Conservation (phyloP, 2,888 invertebrate genomes). For the Cataglyphis cursor region DNA sequence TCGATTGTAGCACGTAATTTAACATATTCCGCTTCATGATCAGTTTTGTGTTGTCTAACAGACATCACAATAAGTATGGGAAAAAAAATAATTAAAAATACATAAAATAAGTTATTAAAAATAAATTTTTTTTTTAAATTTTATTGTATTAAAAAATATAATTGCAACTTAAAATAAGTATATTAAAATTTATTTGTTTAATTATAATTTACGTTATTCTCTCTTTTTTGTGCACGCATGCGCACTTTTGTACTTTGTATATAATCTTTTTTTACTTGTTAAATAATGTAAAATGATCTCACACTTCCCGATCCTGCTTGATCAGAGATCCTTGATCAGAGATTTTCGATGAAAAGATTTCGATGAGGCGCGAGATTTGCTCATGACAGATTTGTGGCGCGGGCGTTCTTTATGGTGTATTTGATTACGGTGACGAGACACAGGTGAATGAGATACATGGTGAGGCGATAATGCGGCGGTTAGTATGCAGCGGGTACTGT, state of each 20-base stretch:
- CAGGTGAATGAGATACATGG: constrained; percentile 75
- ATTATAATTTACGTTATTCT: background rate
- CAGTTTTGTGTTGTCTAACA: background rate
- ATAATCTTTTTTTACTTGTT: no score
- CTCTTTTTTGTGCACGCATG: background rate
- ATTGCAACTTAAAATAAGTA: background rate
- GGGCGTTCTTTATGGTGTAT: constrained; percentile 73
- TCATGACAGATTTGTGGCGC: background rate
- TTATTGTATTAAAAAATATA: background rate
- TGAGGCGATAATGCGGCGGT: constrained; percentile 83
- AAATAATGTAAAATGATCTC: background rate
- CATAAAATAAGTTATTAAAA: background rate
- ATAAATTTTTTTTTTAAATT: background rate
- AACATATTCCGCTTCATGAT: constrained; percentile 6
- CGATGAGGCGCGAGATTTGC: background rate
- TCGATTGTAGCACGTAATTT: constrained; percentile 28
- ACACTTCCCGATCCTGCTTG: background rate
- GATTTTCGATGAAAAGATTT: background rate
- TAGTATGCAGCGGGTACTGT: constrained; percentile 81
- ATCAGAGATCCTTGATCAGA: background rate
- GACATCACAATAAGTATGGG: background rate
- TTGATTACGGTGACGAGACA: constrained; percentile 76
- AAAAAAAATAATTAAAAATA: constrained; percentile 29
- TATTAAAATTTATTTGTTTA: background rate
- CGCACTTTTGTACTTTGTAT: no score